These are phyloP conservation scores for Leptinotarsa undecemlineata DNA, from an alignment of 1,140 invertebrate species.

Conservation along the genomic window DNA sequence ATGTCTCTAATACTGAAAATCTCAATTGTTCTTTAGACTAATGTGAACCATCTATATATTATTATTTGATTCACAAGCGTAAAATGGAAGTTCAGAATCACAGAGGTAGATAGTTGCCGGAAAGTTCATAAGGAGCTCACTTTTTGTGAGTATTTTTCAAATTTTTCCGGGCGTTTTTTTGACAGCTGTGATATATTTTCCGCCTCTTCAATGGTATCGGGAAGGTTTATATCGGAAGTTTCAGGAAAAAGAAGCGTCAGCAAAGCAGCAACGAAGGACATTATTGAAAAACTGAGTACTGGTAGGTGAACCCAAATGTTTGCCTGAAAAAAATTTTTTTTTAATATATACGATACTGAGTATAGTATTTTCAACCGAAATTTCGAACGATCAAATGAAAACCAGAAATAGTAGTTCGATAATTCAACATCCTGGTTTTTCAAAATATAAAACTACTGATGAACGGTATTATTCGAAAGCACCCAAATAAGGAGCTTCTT, in stretches of 20 bases:
- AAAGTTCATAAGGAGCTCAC: background rate
- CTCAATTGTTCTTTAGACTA: no score
- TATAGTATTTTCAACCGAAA: no score
- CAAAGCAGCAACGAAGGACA: conserved; percentile 66
- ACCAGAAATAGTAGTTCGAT: no score
- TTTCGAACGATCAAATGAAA: no score
- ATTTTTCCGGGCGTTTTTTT: background rate
- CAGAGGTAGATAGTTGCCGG: background rate
- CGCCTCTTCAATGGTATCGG: conserved; percentile 71
- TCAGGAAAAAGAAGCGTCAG: conserved; percentile 70
- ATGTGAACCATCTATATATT: no score
- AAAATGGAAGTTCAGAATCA: background rate
- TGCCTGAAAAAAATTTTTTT: conserved; percentile 41
- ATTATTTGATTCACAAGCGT: no score
- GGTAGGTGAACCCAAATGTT: conserved; percentile 58
- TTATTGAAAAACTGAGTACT: conserved; percentile 68
- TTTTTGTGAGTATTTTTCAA: background rate
- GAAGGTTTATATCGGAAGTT: conserved; percentile 68
- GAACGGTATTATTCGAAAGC: no score
- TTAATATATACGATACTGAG: no score
- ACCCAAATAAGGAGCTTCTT: no score
- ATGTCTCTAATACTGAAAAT: no score
- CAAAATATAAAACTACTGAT: no score
- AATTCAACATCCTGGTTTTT: no score
- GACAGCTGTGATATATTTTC: conserved; percentile 59